A percentile compares a stretch with the other conserved stretches of the same genome.
Evolutionary conservation across 2,113 vertebrate genomes (phyloP).

Genomic region (Pterocles burchelli): DNA sequence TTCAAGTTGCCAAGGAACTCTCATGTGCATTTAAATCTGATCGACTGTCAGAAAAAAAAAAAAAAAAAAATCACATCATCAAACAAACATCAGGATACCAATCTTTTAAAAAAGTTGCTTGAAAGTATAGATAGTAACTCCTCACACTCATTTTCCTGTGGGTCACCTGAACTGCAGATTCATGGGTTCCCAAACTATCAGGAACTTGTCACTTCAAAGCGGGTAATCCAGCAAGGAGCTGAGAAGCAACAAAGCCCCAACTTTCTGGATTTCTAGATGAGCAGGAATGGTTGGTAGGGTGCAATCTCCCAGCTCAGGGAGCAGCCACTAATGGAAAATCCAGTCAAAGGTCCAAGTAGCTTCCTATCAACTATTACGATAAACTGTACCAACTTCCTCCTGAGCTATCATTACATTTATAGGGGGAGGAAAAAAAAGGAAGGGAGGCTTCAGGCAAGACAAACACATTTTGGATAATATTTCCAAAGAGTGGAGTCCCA

Average conservation of each 20-base stretch:
- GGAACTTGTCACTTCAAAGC: not conserved
- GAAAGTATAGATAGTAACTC: not conserved
- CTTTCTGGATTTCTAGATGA: not conserved
- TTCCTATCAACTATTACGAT: not conserved
- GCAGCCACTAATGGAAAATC: not conserved
- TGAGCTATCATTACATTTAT: not conserved
- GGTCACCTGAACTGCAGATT: not conserved
- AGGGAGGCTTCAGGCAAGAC: not conserved
- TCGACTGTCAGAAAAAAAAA: not conserved
- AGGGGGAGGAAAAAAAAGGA: not conserved
- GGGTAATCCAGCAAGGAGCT: not conserved
- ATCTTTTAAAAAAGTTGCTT: not conserved
- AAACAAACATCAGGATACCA: not conserved
- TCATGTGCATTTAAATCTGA: not conserved
- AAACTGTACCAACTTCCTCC: not conserved
- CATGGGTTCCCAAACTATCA: not conserved
- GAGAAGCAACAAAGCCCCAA: rapidly evolving
- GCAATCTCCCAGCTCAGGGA: not conserved
- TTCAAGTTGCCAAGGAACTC: not conserved
- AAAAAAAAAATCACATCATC: not conserved
- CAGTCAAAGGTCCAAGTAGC: not conserved
- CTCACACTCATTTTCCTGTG: rapidly evolving
- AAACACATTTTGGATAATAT: not conserved
- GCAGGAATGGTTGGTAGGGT: not conserved
- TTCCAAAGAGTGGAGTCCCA: not conserved